Percentiles rank a stretch among this genome's conserved stretches.
Evolutionary conservation across 2,113 vertebrate genomes (phyloP).

Genomic region (Myotis yumanensis): DNA sequence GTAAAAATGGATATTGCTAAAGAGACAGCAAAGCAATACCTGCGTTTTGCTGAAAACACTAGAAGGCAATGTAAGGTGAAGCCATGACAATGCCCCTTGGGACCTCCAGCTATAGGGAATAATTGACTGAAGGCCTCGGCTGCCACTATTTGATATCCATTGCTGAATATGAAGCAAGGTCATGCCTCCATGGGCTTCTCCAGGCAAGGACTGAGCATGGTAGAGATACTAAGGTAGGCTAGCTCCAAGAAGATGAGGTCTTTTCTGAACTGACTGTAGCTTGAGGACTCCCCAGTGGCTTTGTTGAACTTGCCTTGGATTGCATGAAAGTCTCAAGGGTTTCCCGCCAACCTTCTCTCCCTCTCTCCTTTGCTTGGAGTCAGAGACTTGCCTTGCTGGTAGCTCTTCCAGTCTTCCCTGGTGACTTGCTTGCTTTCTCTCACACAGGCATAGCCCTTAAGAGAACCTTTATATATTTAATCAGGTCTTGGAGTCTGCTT

Average conservation of each 20-base stretch:
- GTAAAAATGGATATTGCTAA: background rate
- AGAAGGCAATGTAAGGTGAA: background rate
- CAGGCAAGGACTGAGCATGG: background rate
- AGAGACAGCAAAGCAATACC: background rate
- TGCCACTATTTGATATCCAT: background rate
- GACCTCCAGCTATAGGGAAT: background rate
- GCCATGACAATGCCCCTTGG: fast-evolving
- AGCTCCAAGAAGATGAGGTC: too few relatives aligned
- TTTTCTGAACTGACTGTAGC: background rate
- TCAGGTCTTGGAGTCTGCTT: background rate
- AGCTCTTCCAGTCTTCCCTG: background rate
- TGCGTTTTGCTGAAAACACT: background rate
- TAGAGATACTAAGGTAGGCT: background rate
- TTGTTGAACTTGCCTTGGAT: background rate
- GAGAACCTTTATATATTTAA: background rate
- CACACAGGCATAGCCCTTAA: background rate
- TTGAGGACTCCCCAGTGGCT: background rate
- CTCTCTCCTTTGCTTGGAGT: background rate
- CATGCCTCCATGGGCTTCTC: background rate
- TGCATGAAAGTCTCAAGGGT: too few relatives aligned
- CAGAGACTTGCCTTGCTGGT: background rate
- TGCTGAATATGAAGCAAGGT: background rate
- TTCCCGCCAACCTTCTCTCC: background rate
- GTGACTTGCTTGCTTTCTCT: background rate
- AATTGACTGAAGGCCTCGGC: background rate